Evolutionary conservation across 2,113 vertebrate genomes (phyloP), one percentile per base, ranked within the genome.

Genomic region (Syngnathus typhle): DNA sequence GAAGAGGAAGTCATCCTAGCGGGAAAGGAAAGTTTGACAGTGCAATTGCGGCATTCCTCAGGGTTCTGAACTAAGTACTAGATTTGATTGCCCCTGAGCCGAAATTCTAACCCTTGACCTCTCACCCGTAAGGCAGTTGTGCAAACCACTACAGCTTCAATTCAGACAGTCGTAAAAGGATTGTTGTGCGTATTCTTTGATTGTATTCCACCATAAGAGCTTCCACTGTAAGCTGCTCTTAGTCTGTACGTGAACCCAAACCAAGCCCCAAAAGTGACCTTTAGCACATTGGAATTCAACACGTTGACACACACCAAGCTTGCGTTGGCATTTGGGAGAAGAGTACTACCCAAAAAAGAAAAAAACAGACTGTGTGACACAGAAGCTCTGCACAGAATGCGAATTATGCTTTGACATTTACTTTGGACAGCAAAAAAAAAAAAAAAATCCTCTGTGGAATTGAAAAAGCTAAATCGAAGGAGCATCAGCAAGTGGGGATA

Each of bases 1-100:
- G 71, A 98, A 98, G 64, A 99, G 92, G 87, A 99, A 98, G 67
- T 93, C 91, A 46, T 96, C 97, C 97, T 99, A 86, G 43, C 74
- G 75, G 52, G 74, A 19, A 70, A 11, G 2, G 21, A 27, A 55
- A 27, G 21, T 55, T 27, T 12, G 27, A 11, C 21, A 27, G 52
- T 6, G 21, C 52, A 44, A 67, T 46, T 10, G 38, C 38, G 0
- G 38, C 21, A 10, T 51, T n/a, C 19, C 49, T 51, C 19, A 7
- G 18, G 49, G 19, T 21, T 21, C 19, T 10, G 49, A 52, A 52
- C n/a, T 21, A 9, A 18, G 18, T 55, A 63, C 27, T 32, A 32
- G 27, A 32, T 32, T 32, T 32, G 27, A 32, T 3, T 32, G 27
- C 27, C 3, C 27, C 27, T 32, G 27, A 32, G 27, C 27, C 27